phyloP scores from a whole-genome alignment of 2,888 invertebrate species.

The Drosophila peninsularis region DNA sequence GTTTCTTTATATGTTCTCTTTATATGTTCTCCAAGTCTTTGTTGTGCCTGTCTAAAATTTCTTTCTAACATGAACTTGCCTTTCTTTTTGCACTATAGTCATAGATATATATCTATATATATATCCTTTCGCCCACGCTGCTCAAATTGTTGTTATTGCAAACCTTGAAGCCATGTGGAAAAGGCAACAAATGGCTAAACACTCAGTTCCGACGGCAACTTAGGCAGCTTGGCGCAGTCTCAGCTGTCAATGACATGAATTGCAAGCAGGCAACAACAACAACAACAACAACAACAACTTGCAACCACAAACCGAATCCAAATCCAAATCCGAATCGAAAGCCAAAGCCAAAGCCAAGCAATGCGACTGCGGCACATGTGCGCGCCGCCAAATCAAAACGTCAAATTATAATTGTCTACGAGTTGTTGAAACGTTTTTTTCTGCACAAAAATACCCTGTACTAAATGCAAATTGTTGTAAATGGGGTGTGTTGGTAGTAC shows the following conservation, averaged over 20 bases:
- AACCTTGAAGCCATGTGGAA: conserved; percentile 57
- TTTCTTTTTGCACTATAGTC: conserved; percentile 1
- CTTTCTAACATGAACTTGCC: background rate
- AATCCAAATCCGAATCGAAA: conserved; percentile 27
- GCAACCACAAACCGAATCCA: conserved; percentile 43
- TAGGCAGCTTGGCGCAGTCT: conserved; percentile 30
- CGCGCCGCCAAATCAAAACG: conserved; percentile 76
- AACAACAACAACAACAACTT: conserved; percentile 13
- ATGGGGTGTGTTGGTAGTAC: background rate
- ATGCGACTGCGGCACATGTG: conserved; percentile 62
- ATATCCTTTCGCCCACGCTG: conserved; percentile 27
- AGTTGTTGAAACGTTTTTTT: conserved; percentile 47
- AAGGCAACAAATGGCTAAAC: conserved; percentile 62
- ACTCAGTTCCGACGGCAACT: conserved; percentile 40
- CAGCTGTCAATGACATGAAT: conserved; percentile 78
- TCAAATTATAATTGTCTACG: conserved; percentile 79
- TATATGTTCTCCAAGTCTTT: background rate
- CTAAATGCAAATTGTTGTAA: fast-evolving
- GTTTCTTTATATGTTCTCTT: background rate
- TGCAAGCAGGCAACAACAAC: conserved; percentile 35
- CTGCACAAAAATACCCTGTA: conserved; percentile 8
- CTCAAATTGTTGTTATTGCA: background rate
- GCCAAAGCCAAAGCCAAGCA: conserved; percentile 36
- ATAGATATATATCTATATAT: background rate
- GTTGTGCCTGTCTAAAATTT: too few species aligned